Evolutionary conservation across 2,797 vertebrate genomes (phyloP).

Genomic region (Melanotaenia nigrans): DNA sequence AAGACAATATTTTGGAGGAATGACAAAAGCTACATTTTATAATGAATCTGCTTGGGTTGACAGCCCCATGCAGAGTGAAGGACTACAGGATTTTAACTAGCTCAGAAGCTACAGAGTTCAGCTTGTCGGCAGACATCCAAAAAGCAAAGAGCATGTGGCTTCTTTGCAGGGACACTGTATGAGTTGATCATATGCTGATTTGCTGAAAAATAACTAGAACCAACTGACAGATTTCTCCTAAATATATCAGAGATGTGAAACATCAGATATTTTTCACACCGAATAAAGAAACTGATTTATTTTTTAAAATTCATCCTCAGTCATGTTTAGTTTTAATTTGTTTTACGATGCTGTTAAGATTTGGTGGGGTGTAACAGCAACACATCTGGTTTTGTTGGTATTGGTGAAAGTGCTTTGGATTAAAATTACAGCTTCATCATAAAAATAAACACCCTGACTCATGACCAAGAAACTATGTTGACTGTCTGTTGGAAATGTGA

Average conservation of each 20-base stretch:
- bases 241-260: not conserved
- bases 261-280: not conserved
- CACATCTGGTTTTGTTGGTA: not conserved
- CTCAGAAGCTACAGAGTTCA: not conserved
- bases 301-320: too few species aligned
- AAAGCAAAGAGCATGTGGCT: not conserved
- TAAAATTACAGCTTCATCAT: constrained; percentile 4
- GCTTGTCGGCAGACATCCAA: not conserved
- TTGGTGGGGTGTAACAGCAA: not conserved
- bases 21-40: not conserved
- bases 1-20: not conserved
- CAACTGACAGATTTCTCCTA: not conserved
- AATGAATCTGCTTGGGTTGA: not conserved
- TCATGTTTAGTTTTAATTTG: too few species aligned
- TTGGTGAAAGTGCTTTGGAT: constrained; percentile 8
- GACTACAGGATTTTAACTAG: not conserved
- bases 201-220: not conserved
- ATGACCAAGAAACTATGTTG: not conserved
- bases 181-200: not conserved
- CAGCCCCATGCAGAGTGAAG: not conserved
- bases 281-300: not conserved
- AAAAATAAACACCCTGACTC: constrained; percentile 21
- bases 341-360: constrained; percentile 2
- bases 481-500: constrained; percentile 6
- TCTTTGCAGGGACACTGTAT: not conserved